These are phyloP conservation scores for Himalopsyche phryganea DNA, from an alignment of 1,140 invertebrate species.

Conservation along the genomic window DNA sequence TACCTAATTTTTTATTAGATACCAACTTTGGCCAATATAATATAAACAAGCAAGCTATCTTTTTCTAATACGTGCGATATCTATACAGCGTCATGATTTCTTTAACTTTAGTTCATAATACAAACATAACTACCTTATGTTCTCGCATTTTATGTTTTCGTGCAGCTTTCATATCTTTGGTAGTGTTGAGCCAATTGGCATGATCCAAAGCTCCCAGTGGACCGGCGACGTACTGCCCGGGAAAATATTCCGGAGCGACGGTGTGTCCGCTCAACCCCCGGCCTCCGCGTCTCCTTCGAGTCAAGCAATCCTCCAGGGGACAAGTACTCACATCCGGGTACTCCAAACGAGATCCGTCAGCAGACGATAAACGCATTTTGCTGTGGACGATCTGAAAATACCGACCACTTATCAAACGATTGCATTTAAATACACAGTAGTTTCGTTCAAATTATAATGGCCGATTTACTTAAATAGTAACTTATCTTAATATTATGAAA, in stretches of 20 bases:
- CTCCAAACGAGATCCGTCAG: constrained; percentile 62
- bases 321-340: constrained; percentile 64
- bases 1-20: no score
- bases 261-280: constrained; percentile 17
- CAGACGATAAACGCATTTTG: constrained; percentile 61
- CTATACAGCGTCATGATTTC: no score
- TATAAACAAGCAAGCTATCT: no score
- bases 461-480: no score
- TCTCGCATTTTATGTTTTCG: constrained; percentile 60
- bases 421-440: no score
- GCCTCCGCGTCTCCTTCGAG: constrained; percentile 44
- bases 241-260: constrained; percentile 66
- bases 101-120: no score
- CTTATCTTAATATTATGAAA: no score
- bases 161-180: constrained; percentile 69
- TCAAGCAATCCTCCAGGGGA: constrained; percentile 57
- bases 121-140: constrained; percentile 51
- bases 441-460: no score
- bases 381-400: constrained; percentile 57
- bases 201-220: constrained; percentile 65
- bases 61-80: no score
- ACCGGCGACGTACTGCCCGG: constrained; percentile 72
- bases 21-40: no score
- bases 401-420: no score
- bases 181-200: constrained; percentile 73